Conservation (phyloP, 2,888 invertebrate genomes). For the Diabrotica balteata region DNA sequence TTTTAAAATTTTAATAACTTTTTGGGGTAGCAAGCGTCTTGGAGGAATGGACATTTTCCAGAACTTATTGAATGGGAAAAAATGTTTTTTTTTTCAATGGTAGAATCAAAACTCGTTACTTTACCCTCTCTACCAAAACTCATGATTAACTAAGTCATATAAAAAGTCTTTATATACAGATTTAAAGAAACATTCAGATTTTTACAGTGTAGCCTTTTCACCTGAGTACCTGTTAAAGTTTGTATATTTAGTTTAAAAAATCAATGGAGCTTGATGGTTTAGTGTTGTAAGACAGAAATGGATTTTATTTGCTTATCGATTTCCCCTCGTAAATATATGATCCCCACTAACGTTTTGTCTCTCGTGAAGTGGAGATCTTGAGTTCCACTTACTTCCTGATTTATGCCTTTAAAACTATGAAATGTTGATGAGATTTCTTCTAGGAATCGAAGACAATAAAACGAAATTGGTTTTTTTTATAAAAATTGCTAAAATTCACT, state of each 20-base stretch:
- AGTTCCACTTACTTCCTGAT: slow-evolving; percentile 52
- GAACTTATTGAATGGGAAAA: too few species aligned
- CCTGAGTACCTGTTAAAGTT: too few species aligned
- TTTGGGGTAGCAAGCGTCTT: too few species aligned
- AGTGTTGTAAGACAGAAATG: slow-evolving; percentile 6
- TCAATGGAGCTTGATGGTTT: neutral
- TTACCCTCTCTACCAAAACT: too few species aligned
- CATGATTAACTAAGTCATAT: too few species aligned
- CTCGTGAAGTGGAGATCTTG: slow-evolving; percentile 16
- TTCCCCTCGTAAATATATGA: slow-evolving; percentile 22
- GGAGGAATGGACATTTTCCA: too few species aligned
- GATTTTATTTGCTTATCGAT: slow-evolving; percentile 17
- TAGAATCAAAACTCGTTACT: too few species aligned
- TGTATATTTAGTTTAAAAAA: neutral
- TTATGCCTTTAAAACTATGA: slow-evolving; percentile 59
- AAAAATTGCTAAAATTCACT: slow-evolving; percentile 40
- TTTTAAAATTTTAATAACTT: too few species aligned
- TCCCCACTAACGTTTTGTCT: slow-evolving; percentile 20
- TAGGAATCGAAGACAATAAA: slow-evolving; percentile 60
- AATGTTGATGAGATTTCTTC: slow-evolving; percentile 61
- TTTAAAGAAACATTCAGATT: too few species aligned
- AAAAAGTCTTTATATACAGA: too few species aligned
- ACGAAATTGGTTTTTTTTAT: slow-evolving; percentile 59
- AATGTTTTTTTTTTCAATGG: too few species aligned
- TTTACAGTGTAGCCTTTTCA: too few species aligned